Evolutionary conservation across 2,113 vertebrate genomes (phyloP).

Genomic region (Peromyscus californicus): DNA sequence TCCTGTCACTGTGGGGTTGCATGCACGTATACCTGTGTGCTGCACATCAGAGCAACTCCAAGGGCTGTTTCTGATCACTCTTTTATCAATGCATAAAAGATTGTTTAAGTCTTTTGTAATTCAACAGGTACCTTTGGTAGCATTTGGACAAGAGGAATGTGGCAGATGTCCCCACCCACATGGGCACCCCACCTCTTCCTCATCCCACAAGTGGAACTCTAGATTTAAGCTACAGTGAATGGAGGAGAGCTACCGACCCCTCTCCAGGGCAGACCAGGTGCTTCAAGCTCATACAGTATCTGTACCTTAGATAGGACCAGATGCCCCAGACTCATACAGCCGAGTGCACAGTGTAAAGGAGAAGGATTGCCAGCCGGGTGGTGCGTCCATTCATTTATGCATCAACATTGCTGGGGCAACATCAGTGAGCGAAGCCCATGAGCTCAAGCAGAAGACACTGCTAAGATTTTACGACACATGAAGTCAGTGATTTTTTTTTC

Average conservation of each 20-base stretch:
- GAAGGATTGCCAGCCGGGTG: rapidly evolving
- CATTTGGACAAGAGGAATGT: not conserved
- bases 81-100: not conserved
- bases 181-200: not conserved
- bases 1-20: rapidly evolving
- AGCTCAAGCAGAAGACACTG: not conserved
- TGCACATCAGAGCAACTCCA: rapidly evolving
- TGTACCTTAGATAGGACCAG: no score
- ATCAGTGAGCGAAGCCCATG: not conserved
- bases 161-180: no score
- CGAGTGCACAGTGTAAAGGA: rapidly evolving
- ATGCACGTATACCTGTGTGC: rapidly evolving
- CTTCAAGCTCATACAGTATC: not conserved
- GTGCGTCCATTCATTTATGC: not conserved
- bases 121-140: not conserved
- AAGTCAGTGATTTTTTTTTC: not conserved
- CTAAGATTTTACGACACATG: not conserved
- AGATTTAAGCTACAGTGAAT: not conserved
- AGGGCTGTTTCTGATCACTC: not conserved
- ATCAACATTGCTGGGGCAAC: not conserved
- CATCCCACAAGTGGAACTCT: not conserved
- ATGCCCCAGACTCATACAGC: no score
- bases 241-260: not conserved
- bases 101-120: not conserved
- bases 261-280: not conserved